These are phyloP conservation scores for Chromobotia macracanthus DNA, from an alignment of 2,797 vertebrate species.

Conservation along the genomic window DNA sequence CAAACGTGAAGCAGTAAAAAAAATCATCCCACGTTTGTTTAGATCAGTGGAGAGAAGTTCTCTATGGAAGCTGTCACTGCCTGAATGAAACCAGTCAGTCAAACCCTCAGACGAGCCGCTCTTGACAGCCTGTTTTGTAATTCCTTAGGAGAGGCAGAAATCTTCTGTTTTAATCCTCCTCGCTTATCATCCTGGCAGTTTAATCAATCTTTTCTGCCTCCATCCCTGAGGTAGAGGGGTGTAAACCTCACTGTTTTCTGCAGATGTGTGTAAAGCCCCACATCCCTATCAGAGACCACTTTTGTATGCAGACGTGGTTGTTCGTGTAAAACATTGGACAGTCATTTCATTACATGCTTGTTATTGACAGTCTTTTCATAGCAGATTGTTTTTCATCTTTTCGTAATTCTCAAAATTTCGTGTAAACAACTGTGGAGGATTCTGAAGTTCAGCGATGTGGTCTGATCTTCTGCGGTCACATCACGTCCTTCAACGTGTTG, in stretches of 20 bases:
- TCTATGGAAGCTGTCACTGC: constrained; percentile 31
- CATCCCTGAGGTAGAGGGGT: constrained; percentile 20
- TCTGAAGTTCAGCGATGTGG: neutral
- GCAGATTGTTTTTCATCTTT: neutral
- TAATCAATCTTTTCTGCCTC: constrained; percentile 49
- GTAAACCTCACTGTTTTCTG: constrained; percentile 30
- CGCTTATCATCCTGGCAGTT: constrained; percentile 44
- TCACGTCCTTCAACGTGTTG: neutral
- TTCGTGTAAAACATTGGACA: constrained; percentile 34
- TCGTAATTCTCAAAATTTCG: too few species aligned
- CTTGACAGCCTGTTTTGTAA: constrained; percentile 47
- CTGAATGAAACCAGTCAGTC: constrained; percentile 48
- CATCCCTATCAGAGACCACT: constrained; percentile 44
- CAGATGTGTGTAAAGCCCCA: constrained; percentile 39
- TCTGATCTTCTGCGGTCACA: neutral
- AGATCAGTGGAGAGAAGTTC: constrained; percentile 41
- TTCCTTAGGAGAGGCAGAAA: constrained; percentile 49
- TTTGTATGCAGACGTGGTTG: neutral
- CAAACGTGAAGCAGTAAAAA: constrained; percentile 11
- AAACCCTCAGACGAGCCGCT: constrained; percentile 28
- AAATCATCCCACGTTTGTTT: constrained; percentile 38
- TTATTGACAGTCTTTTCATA: constrained; percentile 16
- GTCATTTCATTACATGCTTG: constrained; percentile 41
- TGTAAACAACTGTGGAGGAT: neutral
- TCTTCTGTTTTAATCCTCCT: constrained; percentile 50